These are phyloP conservation scores for Galeopsomyia nigrocyanea DNA, from an alignment of 2,888 invertebrate species.

Conservation along the genomic window DNA sequence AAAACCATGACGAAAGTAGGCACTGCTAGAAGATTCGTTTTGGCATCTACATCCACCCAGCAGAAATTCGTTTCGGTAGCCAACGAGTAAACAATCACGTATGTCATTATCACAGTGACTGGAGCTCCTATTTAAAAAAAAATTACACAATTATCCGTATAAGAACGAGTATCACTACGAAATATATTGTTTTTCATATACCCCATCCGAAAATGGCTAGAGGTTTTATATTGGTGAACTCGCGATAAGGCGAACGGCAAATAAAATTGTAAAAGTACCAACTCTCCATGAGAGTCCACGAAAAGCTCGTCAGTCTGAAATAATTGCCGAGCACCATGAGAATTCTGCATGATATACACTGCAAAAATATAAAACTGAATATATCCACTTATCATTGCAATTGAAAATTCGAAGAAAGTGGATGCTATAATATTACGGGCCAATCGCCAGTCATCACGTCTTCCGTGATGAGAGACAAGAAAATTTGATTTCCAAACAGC, in stretches of 20 bases:
- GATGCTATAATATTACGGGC: background rate
- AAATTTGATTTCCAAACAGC: background rate
- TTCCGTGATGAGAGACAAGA: conserved; percentile 9
- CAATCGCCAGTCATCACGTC: conserved; percentile 2
- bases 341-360: conserved; percentile 18
- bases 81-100: conserved; percentile 11
- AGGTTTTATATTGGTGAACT: conserved; percentile 15
- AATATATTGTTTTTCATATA: background rate
- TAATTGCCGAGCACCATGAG: conserved; percentile 19
- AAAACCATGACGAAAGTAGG: conserved; percentile 29
- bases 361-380: background rate
- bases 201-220: conserved; percentile 27
- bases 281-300: conserved; percentile 37
- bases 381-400: background rate
- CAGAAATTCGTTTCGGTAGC: conserved; percentile 23
- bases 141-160: background rate
- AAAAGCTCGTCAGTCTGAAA: conserved; percentile 15
- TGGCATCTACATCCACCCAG: conserved; percentile 28
- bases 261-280: conserved; percentile 37
- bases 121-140: conserved; percentile 5
- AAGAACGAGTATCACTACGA: too few species aligned
- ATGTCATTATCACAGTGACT: conserved; percentile 16
- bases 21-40: conserved; percentile 23
- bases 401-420: background rate
- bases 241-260: conserved; percentile 23